phyloP scores from a whole-genome alignment of 2,797 vertebrate genomes.

The Halcyon leucocephala region DNA sequence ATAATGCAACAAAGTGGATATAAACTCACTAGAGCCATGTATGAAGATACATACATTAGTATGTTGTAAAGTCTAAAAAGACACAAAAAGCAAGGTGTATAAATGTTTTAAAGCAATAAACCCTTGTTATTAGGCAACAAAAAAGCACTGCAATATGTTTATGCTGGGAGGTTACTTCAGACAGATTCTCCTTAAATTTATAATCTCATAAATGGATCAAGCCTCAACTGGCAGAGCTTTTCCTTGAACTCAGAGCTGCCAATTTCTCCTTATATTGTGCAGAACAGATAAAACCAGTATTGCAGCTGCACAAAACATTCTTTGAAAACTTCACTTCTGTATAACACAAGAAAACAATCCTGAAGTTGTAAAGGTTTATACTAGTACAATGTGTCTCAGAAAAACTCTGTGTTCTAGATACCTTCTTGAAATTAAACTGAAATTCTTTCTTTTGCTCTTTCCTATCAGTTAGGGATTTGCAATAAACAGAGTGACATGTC shows the following conservation, averaged over 20 bases:
- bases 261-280: not conserved
- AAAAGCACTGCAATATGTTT: not conserved
- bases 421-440: not conserved
- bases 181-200: not conserved
- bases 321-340: not conserved
- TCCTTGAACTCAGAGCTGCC: not conserved
- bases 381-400: not conserved
- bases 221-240: not conserved
- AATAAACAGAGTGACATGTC: not conserved
- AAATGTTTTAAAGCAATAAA: not conserved
- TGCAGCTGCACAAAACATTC: not conserved
- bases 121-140: not conserved
- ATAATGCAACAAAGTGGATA: not conserved
- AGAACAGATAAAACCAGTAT: not conserved
- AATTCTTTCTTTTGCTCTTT: not conserved
- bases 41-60: not conserved
- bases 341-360: not conserved
- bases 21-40: not conserved
- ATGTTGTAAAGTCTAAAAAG: not conserved
- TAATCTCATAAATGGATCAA: not conserved
- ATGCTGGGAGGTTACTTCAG: not conserved
- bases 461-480: not conserved
- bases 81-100: not conserved
- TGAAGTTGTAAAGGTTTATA: not conserved
- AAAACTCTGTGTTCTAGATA: not conserved